Conservation (phyloP, 2,113 vertebrate genomes). For the Condylura cristata region DNA sequence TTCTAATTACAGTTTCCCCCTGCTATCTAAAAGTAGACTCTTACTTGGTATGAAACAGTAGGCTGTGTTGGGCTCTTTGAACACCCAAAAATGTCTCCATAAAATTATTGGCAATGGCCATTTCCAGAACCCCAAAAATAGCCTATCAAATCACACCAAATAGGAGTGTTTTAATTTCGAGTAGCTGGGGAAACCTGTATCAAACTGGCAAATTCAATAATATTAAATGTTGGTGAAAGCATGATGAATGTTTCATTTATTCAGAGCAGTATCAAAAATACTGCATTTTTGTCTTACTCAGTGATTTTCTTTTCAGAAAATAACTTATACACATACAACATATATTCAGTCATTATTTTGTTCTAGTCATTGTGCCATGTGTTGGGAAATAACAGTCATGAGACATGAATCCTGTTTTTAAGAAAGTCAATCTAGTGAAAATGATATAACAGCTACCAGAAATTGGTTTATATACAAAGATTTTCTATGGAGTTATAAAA, state of each 20-base stretch:
- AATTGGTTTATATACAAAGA: not conserved
- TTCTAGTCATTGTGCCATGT: not conserved
- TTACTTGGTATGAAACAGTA: not conserved
- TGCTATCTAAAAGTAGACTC: not conserved
- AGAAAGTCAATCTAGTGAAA: conserved; percentile 36
- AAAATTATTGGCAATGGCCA: not conserved
- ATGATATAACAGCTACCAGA: not conserved
- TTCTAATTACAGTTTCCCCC: not conserved
- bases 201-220: not conserved
- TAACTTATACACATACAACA: conserved; percentile 13
- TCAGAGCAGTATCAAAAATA: not conserved
- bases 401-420: conserved; percentile 9
- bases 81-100: not conserved
- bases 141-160: not conserved
- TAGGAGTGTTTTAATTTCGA: not conserved
- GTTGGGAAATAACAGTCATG: conserved; percentile 19
- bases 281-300: not conserved
- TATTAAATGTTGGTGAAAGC: conserved; percentile 13
- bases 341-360: conserved; percentile 14
- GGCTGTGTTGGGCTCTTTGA: no score
- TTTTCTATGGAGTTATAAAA: not conserved
- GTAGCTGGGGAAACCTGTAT: not conserved
- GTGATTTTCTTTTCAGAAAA: conserved; percentile 29
- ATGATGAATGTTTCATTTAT: conserved; percentile 1
- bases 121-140: not conserved